Conservation (phyloP, 2,113 vertebrate genomes). For the Paracanthobrama guichenoti region DNA sequence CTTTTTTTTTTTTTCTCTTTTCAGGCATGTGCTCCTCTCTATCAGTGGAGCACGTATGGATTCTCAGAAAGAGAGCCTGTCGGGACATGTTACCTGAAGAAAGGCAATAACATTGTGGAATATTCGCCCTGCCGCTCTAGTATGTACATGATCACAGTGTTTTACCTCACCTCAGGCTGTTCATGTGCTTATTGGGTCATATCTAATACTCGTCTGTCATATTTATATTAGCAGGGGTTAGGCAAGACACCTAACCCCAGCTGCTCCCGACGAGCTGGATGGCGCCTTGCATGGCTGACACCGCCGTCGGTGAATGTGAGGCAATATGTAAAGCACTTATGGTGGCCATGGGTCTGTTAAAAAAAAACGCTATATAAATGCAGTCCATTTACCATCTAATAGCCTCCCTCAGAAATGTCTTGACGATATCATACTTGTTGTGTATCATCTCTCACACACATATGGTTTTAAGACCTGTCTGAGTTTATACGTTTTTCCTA, state of each 20-base stretch:
- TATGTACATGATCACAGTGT: slow-evolving; percentile 39
- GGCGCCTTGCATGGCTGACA: too few species aligned
- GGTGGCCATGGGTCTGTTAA: too few species aligned
- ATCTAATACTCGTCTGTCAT: too few species aligned
- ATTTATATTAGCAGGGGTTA: too few species aligned
- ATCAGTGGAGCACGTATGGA: slow-evolving; percentile 93
- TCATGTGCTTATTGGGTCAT: slow-evolving; percentile 6
- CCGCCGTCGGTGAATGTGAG: too few species aligned
- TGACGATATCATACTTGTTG: not conserved
- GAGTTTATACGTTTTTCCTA: not conserved
- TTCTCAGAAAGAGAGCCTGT: slow-evolving; percentile 91
- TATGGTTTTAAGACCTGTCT: not conserved
- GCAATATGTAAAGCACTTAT: too few species aligned
- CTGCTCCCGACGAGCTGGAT: too few species aligned
- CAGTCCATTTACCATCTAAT: too few species aligned
- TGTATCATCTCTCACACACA: not conserved
- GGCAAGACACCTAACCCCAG: too few species aligned
- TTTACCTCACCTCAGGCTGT: not conserved
- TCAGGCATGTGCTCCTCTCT: slow-evolving; percentile 95
- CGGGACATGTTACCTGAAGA: slow-evolving; percentile 91
- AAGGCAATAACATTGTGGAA: slow-evolving; percentile 83
- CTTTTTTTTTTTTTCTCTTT: slow-evolving; percentile 13
- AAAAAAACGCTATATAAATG: too few species aligned
- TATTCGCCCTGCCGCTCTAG: slow-evolving; percentile 95
- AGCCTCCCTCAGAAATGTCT: not conserved